These are phyloP conservation scores for Ophraella communa DNA, from an alignment of 2,888 invertebrate genomes.

Conservation along the genomic window DNA sequence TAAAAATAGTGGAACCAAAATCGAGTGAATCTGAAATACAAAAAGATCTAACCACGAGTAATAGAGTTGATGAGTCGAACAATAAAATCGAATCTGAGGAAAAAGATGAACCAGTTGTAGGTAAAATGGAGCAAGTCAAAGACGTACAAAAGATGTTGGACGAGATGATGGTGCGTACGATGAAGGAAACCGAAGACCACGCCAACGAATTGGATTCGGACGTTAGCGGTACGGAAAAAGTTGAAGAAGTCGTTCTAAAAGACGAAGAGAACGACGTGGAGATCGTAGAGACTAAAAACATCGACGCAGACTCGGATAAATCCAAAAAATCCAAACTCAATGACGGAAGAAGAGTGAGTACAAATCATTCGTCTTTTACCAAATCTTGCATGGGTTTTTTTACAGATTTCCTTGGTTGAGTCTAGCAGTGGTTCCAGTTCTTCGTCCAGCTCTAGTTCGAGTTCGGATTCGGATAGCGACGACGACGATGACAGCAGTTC, in stretches of 20 bases:
- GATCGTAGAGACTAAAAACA: background rate
- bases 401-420: constrained; percentile 41
- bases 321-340: constrained; percentile 34
- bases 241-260: constrained; percentile 41
- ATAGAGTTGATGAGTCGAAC: too few relatives aligned
- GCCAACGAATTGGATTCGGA: constrained; percentile 51
- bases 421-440: constrained; percentile 53
- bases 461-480: constrained; percentile 62
- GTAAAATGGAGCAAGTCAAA: constrained; percentile 10
- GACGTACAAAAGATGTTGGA: constrained; percentile 54
- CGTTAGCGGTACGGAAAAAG: constrained; percentile 46
- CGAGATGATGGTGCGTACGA: constrained; percentile 60
- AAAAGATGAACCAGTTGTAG: constrained; percentile 21
- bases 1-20: constrained; percentile 14
- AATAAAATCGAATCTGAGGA: background rate
- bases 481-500: constrained; percentile 60
- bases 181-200: constrained; percentile 52
- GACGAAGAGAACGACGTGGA: constrained; percentile 30
- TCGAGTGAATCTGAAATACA: too few relatives aligned
- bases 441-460: constrained; percentile 64
- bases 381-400: background rate
- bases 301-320: too few relatives aligned
- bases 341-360: constrained; percentile 45
- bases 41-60: too few relatives aligned
- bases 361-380: background rate